phyloP scores from a whole-genome alignment of 2,113 vertebrate genomes.

The Anarhynchus alexandrinus region DNA sequence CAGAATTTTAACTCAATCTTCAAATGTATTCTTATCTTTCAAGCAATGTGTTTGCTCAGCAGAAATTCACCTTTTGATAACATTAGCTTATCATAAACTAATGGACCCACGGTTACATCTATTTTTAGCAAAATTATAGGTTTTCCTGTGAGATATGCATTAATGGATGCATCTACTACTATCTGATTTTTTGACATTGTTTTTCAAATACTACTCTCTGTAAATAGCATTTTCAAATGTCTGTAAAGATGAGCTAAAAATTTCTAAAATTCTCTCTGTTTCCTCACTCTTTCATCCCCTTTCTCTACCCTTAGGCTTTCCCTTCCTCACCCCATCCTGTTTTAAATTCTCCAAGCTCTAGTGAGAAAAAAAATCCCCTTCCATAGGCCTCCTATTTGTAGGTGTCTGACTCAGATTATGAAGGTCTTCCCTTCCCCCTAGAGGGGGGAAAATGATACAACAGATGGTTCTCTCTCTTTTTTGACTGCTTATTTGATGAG shows the following conservation, averaged over 20 bases:
- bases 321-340: neutral
- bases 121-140: neutral
- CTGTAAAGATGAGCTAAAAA: neutral
- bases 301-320: neutral
- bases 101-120: rapidly evolving
- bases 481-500: slow-evolving; percentile 29
- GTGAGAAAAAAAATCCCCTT: neutral
- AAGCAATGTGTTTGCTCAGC: neutral
- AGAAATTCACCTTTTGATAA: neutral
- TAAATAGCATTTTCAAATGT: neutral
- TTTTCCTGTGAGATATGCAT: neutral
- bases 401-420: neutral
- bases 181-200: neutral
- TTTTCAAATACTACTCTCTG: neutral
- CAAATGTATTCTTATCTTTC: neutral
- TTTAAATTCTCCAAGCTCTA: neutral
- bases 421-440: neutral
- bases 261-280: neutral
- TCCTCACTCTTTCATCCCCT: neutral
- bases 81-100: neutral
- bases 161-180: neutral
- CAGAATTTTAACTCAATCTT: neutral
- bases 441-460: neutral
- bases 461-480: slow-evolving; percentile 35
- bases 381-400: neutral